Evolutionary conservation across 1,140 invertebrate genomes (phyloP).

Genomic region (Protaetia brevitarsis): DNA sequence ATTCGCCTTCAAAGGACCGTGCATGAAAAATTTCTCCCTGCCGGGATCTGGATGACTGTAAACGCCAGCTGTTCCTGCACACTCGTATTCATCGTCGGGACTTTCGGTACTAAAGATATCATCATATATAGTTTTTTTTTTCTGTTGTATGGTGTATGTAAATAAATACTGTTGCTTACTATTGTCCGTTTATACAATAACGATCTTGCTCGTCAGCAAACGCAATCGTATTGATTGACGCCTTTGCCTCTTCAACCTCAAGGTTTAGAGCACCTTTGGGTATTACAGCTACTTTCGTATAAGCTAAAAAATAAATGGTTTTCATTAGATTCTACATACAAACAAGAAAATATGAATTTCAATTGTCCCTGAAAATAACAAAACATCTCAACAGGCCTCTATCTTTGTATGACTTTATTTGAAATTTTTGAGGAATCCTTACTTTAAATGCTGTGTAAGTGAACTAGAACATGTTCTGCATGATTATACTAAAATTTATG

Average conservation of each 20-base stretch:
- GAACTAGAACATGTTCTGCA: no score
- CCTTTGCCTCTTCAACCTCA: conserved; percentile 42
- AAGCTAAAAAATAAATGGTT: conserved; percentile 40
- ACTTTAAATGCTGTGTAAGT: no score
- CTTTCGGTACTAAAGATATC: conserved; percentile 41
- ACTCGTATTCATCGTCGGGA: conserved; percentile 46
- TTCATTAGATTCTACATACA: no score
- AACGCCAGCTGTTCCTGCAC: conserved; percentile 46
- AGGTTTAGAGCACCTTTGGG: conserved; percentile 51
- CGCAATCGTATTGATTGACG: conserved; percentile 48
- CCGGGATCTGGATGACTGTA: conserved; percentile 49
- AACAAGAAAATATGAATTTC: no score
- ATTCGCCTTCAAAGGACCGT: conserved; percentile 49
- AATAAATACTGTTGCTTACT: conserved; percentile 42
- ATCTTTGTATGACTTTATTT: no score
- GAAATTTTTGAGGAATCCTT: no score
- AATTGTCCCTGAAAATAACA: no score
- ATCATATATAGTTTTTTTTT: no score
- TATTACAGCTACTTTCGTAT: conserved; percentile 48
- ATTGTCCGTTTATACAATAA: conserved; percentile 50
- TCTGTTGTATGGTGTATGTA: background rate
- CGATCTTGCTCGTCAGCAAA: conserved; percentile 41
- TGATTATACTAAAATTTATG: no score
- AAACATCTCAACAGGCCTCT: no score
- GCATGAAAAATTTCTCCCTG: conserved; percentile 51